phyloP scores from a whole-genome alignment of 2,113 vertebrate species.

The Garra rufa region DNA sequence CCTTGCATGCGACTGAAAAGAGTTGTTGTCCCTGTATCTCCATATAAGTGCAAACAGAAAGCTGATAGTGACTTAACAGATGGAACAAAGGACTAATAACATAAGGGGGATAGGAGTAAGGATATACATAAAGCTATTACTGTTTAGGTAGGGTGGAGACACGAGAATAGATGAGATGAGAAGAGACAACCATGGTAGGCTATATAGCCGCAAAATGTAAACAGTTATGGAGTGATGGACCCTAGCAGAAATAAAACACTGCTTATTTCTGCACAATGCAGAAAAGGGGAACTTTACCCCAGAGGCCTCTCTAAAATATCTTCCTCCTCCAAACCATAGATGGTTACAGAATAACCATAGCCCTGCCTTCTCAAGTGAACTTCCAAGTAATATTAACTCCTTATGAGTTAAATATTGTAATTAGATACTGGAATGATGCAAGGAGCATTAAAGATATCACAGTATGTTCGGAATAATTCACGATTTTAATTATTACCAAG shows the following conservation, averaged over 20 bases:
- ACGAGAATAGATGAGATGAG: background rate
- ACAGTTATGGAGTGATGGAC: background rate
- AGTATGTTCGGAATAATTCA: background rate
- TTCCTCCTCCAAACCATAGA: background rate
- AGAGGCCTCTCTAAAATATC: background rate
- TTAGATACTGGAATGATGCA: background rate
- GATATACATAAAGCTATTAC: background rate
- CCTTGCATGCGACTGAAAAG: background rate
- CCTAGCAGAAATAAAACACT: background rate
- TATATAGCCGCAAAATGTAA: background rate
- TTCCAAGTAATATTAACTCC: background rate
- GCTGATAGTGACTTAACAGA: background rate
- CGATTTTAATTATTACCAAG: background rate
- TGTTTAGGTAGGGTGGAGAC: background rate
- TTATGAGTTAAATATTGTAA: background rate
- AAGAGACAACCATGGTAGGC: too few species aligned
- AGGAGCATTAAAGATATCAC: background rate
- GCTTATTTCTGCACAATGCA: background rate
- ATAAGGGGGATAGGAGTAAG: background rate
- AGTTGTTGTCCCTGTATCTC: slow-evolving; percentile 4
- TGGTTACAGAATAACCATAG: background rate
- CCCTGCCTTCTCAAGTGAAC: background rate
- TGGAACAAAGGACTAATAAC: background rate
- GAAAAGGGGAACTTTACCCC: slow-evolving; percentile 19
- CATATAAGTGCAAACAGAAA: background rate